A percentile compares a stretch with the other conserved stretches of the same genome.
Conservation (phyloP, 2,888 invertebrate genomes). For the Nemurella pictetii region DNA sequence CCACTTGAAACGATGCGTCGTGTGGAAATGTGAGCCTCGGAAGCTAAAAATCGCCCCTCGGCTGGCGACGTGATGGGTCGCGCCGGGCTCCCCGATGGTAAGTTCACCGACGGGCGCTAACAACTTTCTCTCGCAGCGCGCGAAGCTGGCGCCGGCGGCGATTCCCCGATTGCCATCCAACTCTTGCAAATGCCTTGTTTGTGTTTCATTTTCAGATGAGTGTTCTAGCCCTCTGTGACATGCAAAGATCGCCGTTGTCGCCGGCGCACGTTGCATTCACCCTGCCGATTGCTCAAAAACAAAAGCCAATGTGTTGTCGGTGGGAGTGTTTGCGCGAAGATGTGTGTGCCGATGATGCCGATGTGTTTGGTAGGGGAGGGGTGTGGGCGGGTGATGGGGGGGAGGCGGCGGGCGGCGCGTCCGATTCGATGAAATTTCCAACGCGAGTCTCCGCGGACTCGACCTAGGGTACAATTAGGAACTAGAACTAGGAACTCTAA, state of each 20-base stretch:
- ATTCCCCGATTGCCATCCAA: not conserved
- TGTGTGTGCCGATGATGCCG: not conserved
- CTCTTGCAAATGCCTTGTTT: conserved; percentile 27
- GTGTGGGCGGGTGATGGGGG: not conserved
- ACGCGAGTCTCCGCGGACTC: not conserved
- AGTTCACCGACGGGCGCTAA: too few species aligned
- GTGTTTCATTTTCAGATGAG: conserved; percentile 30
- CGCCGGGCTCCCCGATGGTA: too few species aligned
- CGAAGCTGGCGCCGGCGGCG: not conserved
- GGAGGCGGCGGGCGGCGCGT: not conserved
- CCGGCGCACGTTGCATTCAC: too few species aligned
- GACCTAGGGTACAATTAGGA: not conserved
- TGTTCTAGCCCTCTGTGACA: not conserved
- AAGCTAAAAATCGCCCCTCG: too few species aligned
- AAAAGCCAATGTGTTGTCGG: not conserved
- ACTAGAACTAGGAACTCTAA: not conserved
- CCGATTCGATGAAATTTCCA: not conserved
- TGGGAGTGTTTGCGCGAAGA: not conserved
- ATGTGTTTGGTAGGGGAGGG: not conserved
- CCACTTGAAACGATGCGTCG: too few species aligned
- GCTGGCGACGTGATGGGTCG: too few species aligned
- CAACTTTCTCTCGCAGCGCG: not conserved
- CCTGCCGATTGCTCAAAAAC: not conserved
- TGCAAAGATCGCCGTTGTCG: not conserved
- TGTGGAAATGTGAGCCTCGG: not conserved